These are phyloP conservation scores for Chouioia cunea DNA, from an alignment of 2,888 invertebrate species.

Conservation along the genomic window DNA sequence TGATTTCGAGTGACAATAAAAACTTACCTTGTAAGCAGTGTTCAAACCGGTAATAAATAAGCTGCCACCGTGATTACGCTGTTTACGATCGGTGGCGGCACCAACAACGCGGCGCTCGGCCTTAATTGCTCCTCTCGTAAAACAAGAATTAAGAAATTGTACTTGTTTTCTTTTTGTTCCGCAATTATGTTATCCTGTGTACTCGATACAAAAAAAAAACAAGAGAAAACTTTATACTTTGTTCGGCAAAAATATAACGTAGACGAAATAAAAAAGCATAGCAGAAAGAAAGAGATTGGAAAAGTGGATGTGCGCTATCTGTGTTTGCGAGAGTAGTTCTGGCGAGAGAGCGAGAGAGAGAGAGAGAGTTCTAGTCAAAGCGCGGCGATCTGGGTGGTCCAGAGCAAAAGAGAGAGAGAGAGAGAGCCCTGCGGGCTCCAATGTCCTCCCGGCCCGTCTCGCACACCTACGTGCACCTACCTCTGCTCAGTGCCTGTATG, in stretches of 20 bases:
- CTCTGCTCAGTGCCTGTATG: too few relatives aligned
- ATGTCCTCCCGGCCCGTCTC: constrained; percentile 43
- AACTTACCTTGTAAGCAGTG: too few relatives aligned
- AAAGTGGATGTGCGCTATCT: constrained; percentile 45
- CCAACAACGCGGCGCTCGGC: too few relatives aligned
- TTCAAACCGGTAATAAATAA: constrained; percentile 21
- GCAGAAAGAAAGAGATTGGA: constrained; percentile 16
- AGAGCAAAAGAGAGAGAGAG: constrained; percentile 37
- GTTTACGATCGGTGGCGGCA: constrained; percentile 26
- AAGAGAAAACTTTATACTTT: not conserved
- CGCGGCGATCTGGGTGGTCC: constrained; percentile 54
- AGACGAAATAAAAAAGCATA: constrained; percentile 26
- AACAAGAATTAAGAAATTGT: too few relatives aligned
- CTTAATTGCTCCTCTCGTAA: too few relatives aligned
- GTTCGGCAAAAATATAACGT: not conserved
- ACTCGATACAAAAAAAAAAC: too few relatives aligned
- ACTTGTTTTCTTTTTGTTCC: not conserved
- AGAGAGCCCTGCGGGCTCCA: constrained; percentile 52
- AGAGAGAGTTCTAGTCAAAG: constrained; percentile 48
- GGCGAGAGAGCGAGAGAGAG: constrained; percentile 26
- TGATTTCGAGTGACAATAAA: too few relatives aligned
- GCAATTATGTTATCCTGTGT: constrained; percentile 8
- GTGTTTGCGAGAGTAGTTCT: constrained; percentile 19
- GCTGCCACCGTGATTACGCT: constrained; percentile 33
- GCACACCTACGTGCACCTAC: too few relatives aligned